Evolutionary conservation across 2,888 invertebrate genomes (phyloP), one percentile per base, ranked within the genome.

Genomic region (Tetanocera ferruginea): DNA sequence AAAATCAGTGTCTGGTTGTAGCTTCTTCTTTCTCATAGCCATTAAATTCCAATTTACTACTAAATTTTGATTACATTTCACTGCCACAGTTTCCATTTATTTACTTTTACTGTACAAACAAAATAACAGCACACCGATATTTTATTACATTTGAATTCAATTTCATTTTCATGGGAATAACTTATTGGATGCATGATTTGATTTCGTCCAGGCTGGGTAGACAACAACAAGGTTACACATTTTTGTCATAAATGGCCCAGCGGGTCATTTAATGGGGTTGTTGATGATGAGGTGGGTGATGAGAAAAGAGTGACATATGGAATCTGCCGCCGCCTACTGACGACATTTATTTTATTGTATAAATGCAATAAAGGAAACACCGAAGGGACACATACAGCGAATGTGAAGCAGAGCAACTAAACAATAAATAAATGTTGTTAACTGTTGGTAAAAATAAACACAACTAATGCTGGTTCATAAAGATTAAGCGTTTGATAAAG

Each of bases 141-240:
- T 78, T 83, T 85, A 85, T 85, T 85, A 80, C 81, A 81, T 86
- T 84, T 78, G 52, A 75, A 55, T 81, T 80, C 83, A 82, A 85
- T 85, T 84, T 79, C 82, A 81, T 85, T 84, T 82, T 64, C 69
- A 66, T 78, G 60, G 60, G 55, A 43, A 57, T 17, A 67, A 51
- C 71, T 66, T 23, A 71, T 76, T 75, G 57, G 64, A 34, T 23
- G 67, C 62, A 66, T 77, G 74, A 80, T 80, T 80, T 71, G 78
- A 78, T 80, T 78, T 80, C 34, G n/a, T 25, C 57, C 73, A n/a
- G 19, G 9, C n/a, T 19, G 9, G 19, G n/a, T 19, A 55, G 9
- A 55, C 17, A 64, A 11, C 5, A 34, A 37, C 3, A 66, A 34
- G 5, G 25, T 37, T 34, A 34, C 64, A 34, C 64, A 66, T 28